A percentile compares a stretch with the other conserved stretches of the same genome.
These are phyloP conservation scores for Patella ulyssiponensis DNA, from an alignment of 2,888 invertebrate species.

Conservation along the genomic window DNA sequence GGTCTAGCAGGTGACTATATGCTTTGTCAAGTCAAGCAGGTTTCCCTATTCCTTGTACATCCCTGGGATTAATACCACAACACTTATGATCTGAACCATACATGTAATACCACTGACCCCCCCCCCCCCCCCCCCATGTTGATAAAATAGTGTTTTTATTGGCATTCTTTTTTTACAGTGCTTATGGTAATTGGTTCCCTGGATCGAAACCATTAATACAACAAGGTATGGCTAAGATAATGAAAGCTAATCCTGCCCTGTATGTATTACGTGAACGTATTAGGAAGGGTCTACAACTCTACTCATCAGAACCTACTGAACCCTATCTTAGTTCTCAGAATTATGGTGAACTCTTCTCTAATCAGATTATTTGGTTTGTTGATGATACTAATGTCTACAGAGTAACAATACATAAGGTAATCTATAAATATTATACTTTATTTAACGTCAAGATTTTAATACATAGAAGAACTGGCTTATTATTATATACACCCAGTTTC, in stretches of 20 bases:
- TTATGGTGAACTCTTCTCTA: conserved; percentile 99
- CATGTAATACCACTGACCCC: no score
- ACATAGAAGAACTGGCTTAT: no score
- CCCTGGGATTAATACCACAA: no score
- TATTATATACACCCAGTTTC: no score
- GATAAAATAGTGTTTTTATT: no score
- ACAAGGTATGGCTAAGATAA: conserved; percentile 99
- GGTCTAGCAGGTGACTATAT: no score
- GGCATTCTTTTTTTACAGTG: conserved; percentile 75
- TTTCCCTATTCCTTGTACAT: no score
- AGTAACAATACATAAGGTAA: conserved; percentile 95
- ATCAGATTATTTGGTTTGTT: conserved; percentile 99
- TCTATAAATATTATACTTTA: no score
- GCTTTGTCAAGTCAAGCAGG: not conserved
- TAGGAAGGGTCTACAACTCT: conserved; percentile 97
- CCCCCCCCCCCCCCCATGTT: no score
- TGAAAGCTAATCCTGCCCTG: conserved; percentile 99
- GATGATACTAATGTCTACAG: conserved; percentile 99
- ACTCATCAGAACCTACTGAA: conserved; percentile 99
- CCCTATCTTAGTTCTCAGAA: conserved; percentile 99
- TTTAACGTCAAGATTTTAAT: no score
- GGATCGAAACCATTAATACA: conserved; percentile 98
- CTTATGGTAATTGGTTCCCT: conserved; percentile 99
- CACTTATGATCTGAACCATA: no score
- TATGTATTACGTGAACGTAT: conserved; percentile 98